These are phyloP conservation scores for Drosophila teissieri DNA, from an alignment of 1,140 invertebrate genomes.

Conservation along the genomic window DNA sequence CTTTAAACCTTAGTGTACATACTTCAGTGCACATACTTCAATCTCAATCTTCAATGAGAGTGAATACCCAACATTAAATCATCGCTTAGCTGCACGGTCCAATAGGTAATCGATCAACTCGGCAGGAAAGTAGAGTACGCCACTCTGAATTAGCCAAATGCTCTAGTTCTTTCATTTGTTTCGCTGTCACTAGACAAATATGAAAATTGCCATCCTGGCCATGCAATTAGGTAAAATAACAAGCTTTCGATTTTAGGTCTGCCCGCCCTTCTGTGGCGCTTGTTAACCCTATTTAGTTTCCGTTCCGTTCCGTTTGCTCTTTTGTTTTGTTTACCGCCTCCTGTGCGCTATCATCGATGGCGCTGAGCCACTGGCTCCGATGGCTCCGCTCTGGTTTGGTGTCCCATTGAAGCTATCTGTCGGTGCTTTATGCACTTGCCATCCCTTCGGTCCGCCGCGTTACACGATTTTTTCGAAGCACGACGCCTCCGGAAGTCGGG, in stretches of 20 bases:
- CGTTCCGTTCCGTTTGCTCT: constrained; percentile 24
- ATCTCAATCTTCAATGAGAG: too few relatives aligned
- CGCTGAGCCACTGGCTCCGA: neutral
- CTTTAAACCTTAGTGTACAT: too few relatives aligned
- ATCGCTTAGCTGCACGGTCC: neutral
- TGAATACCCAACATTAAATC: too few relatives aligned
- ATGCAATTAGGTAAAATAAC: constrained; percentile 57
- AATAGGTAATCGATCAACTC: constrained; percentile 3
- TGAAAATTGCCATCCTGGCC: constrained; percentile 35
- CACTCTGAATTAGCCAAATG: constrained; percentile 18
- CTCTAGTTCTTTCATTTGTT: constrained; percentile 2
- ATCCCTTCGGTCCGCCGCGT: neutral
- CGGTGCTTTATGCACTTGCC: constrained; percentile 20
- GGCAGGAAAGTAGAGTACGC: neutral
- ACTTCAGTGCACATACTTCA: too few relatives aligned
- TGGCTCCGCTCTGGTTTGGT: constrained; percentile 13
- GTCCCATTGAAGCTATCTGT: constrained; percentile 19
- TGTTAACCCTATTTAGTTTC: constrained; percentile 48
- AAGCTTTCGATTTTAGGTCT: constrained; percentile 38
- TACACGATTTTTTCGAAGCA: constrained; percentile 23
- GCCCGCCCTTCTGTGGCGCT: neutral
- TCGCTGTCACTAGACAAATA: constrained; percentile 35
- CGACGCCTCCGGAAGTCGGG: constrained; percentile 33
- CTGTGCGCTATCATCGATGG: constrained; percentile 33
- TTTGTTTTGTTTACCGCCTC: constrained; percentile 40